Base-by-base conservation (phyloP, 1,140 invertebrate species). In the Macrosteles quadrilineatus region DNA sequence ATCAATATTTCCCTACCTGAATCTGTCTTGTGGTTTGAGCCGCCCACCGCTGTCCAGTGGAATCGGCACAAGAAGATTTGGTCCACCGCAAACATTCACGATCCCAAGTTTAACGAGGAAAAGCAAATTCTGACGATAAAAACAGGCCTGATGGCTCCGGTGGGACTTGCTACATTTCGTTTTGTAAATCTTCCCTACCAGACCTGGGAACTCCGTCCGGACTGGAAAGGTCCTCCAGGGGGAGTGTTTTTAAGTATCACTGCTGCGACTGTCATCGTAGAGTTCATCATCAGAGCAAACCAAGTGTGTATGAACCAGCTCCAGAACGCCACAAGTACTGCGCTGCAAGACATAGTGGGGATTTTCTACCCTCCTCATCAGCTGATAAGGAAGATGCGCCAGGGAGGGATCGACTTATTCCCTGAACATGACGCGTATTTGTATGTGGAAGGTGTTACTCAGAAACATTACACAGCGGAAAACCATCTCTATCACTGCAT, bases 381-480 rank as follows among this genome's bases (percentile, higher is more conserved):
- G 30, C 76, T 90, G 74, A 85, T 88, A 79, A 78, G 74, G 30
- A 77, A 93, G 91, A 85, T 88, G 70, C 85, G 86, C 70, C 81
- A 82, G 31, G 85, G 87, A 4, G 93, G 93, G n/a, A 87, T 95
- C 43, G 94, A 96, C 78, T 82, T 97, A n/a, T 97, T 97, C 79
- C 95, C 95, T 0, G 88, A 89, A 69, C 87, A 88, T 70, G 95
- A 97, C 80, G 92, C 90, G 0, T 88, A 89, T 73, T 90, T 89
- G 76, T 94, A 95, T 79, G 85, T 95, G 9, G 92, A 93, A 77
- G 88, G 88, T 1, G 80, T 85, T 1, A 85, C 89, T 43, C 83
- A 87, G 53, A 95, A 94, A 76, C 88, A 93, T 74, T 87, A 86
- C 74, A 84, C 89, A 1, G 84, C 88, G 71, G 93, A 95, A 79